A percentile compares a stretch with the other conserved stretches of the same genome.
Conservation (phyloP, 2,113 vertebrate species). For the Pterocles burchelli region DNA sequence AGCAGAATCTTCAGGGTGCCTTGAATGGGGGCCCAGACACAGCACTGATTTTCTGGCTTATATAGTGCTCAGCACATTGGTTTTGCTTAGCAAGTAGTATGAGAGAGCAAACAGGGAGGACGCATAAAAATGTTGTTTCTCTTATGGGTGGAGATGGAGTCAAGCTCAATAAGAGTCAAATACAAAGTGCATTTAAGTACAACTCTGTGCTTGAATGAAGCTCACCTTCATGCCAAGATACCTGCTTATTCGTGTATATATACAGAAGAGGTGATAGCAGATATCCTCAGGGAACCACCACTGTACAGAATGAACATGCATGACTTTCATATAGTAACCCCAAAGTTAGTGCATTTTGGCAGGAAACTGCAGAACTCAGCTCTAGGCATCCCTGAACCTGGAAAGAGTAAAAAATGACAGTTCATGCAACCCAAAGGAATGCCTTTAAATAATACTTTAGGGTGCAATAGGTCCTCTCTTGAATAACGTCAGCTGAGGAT, state of each 20-base stretch:
- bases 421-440: background rate
- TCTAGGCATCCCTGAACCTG: background rate
- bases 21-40: background rate
- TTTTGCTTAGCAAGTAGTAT: background rate
- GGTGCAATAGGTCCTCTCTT: background rate
- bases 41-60: background rate
- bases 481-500: background rate
- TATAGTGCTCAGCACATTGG: background rate
- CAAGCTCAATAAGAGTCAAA: background rate
- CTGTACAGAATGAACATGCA: background rate
- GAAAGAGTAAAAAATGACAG: background rate
- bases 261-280: background rate
- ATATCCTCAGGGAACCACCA: background rate
- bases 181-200: background rate
- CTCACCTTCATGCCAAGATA: background rate
- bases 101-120: background rate
- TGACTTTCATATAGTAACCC: background rate
- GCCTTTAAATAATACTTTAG: rapidly evolving
- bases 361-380: background rate
- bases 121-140: background rate
- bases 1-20: background rate
- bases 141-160: background rate
- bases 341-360: background rate
- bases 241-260: background rate
- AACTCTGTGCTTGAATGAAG: background rate